phyloP scores from a whole-genome alignment of 2,113 vertebrate species.

The Struthio camelus region DNA sequence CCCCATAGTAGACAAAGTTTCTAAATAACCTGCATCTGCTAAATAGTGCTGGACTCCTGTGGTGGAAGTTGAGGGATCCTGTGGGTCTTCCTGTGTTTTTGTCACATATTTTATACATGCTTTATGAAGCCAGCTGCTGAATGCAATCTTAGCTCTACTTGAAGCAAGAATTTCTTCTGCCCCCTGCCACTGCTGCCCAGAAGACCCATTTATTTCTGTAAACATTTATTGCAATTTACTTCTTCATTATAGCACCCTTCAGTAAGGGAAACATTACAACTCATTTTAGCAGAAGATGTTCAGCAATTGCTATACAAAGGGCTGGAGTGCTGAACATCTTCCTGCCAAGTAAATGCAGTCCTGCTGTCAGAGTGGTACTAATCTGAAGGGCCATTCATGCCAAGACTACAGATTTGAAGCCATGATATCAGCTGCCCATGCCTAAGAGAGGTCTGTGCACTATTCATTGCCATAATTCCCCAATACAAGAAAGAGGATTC shows the following conservation, averaged over 20 bases:
- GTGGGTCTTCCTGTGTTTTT: background rate
- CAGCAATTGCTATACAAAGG: background rate
- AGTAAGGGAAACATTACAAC: background rate
- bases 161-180: conserved; percentile 25
- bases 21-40: conserved; percentile 26
- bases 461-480: background rate
- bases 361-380: background rate
- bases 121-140: conserved; percentile 47
- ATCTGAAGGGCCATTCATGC: background rate
- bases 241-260: conserved; percentile 1
- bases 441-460: background rate
- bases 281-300: background rate
- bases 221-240: background rate
- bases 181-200: conserved; percentile 1
- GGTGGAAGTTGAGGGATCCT: conserved; percentile 16
- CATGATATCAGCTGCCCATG: background rate
- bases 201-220: background rate
- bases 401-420: background rate
- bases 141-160: conserved; percentile 13
- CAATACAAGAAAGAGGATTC: background rate
- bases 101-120: background rate
- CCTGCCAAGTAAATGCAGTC: background rate
- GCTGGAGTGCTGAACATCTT: background rate
- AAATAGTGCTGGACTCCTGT: background rate
- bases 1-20: background rate